These are phyloP conservation scores for Bettongia penicillata DNA, from an alignment of 2,113 vertebrate genomes.

Conservation along the genomic window DNA sequence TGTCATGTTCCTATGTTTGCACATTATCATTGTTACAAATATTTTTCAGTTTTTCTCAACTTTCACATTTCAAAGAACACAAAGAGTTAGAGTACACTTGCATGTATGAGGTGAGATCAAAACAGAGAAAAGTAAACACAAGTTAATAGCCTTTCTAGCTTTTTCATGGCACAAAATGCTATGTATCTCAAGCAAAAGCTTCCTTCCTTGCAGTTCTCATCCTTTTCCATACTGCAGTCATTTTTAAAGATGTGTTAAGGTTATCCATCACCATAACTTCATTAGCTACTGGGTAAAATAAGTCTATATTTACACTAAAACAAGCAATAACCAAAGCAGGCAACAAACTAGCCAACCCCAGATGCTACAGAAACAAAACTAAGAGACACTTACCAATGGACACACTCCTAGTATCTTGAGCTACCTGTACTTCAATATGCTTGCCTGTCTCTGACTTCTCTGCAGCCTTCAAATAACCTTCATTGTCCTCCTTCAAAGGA, in stretches of 20 bases:
- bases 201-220: background rate
- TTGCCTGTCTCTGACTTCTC: slow-evolving; percentile 87
- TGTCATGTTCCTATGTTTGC: background rate
- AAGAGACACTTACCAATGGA: slow-evolving; percentile 83
- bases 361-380: background rate
- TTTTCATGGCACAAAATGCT: slow-evolving; percentile 12
- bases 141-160: background rate
- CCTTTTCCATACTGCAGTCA: background rate
- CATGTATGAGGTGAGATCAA: background rate
- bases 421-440: slow-evolving; percentile 86
- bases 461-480: slow-evolving; percentile 84
- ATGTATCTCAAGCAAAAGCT: background rate
- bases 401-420: slow-evolving; percentile 89
- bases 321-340: background rate
- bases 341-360: background rate
- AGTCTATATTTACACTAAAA: slow-evolving; percentile 13
- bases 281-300: slow-evolving; percentile 8
- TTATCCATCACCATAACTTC: slow-evolving; percentile 11
- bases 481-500: slow-evolving; percentile 82
- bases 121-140: background rate
- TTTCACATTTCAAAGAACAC: slow-evolving; percentile 11
- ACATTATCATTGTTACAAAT: slow-evolving; percentile 10
- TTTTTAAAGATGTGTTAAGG: slow-evolving; percentile 2
- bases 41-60: background rate
- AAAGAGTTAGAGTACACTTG: background rate